Evolutionary conservation across 64 coral and sea anemone species (phyloP), one percentile per base, ranked within the genome.

Genomic region (Orbicella faveolata): DNA sequence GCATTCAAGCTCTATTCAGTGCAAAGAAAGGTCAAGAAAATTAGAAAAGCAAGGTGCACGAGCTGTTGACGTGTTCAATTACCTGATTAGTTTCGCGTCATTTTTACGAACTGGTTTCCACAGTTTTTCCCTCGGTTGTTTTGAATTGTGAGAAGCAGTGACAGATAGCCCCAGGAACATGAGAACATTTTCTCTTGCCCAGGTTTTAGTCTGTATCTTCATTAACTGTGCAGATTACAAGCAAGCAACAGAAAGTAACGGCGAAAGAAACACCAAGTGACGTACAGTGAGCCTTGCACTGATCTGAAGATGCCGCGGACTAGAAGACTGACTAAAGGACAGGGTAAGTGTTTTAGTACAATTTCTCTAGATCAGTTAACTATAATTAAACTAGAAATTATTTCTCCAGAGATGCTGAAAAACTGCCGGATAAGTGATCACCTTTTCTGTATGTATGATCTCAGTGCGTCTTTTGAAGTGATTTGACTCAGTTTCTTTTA

Each of bases 291-390:
- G 6, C 21, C 10, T 21, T 59, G 0, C 9, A 70, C 21, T 11
- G 20, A 67, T 9, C 41, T 83, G 9, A 83, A 37, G 62, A 83
- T 83, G 80, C 18, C 63, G 23, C 17, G 80, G 13, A 83, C 62
- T 44, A 63, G 80, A 57, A 63, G 37, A 34, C 48, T 21, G 34
- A 68, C 54, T 4, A 79, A 80, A 18, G 18, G 44, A 34, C 30
- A 61, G 41, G 36, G 76, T 79, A 59, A 34, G 61, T 89, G 35
- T 52, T 62, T 54, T 61, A 12, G 51, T 9, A 30, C 48, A 25
- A 64, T 51, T 72, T 51, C 34, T 16, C 11, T 41, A 48, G 44
- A 6, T 6, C 44, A 48, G 44, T 48, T 48, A 48, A 48, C 44
- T 6, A 6, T 48, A 5, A 48, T 48, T 48, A 6, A 48, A 48